Percentiles rank a stretch among this genome's conserved stretches.
Evolutionary conservation across 2,113 vertebrate species (phyloP).

Genomic region (Plecotus auritus): DNA sequence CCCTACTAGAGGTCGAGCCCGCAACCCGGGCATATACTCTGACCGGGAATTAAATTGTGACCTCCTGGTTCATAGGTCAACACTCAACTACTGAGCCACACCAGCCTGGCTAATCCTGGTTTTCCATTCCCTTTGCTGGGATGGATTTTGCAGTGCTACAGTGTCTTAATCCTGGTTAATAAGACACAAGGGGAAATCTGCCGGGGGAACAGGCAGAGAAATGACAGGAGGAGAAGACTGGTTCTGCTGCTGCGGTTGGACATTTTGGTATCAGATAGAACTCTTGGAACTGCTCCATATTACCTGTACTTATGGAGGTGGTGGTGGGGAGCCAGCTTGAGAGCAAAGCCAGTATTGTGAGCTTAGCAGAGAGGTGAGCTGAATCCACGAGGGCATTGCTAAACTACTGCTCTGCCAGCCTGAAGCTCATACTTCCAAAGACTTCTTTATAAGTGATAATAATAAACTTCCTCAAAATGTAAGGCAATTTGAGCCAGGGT

Average conservation of each 20-base stretch:
- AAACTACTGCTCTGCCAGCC: not conserved
- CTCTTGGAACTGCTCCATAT: not conserved
- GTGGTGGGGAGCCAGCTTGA: not conserved
- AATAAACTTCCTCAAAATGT: not conserved
- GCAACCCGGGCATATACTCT: no score
- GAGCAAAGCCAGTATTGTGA: not conserved
- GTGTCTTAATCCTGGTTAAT: not conserved
- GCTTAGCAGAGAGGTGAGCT: not conserved
- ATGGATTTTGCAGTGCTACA: not conserved
- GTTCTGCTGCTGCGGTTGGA: not conserved
- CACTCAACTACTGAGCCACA: no score
- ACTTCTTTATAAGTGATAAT: not conserved
- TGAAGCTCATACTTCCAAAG: not conserved
- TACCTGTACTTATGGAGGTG: not conserved
- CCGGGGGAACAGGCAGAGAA: not conserved
- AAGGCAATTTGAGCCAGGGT: not conserved
- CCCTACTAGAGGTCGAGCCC: no score
- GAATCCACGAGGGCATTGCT: not conserved
- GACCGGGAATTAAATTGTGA: no score
- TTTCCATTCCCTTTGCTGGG: not conserved
- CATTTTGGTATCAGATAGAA: not conserved
- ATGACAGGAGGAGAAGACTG: not conserved
- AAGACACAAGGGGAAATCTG: not conserved
- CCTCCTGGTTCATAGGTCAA: no score
- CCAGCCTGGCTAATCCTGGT: not conserved